A percentile compares a stretch with the other conserved stretches of the same genome.
These are phyloP conservation scores for Spilogale gracilis DNA, from an alignment of 2,113 vertebrate genomes.

Conservation along the genomic window DNA sequence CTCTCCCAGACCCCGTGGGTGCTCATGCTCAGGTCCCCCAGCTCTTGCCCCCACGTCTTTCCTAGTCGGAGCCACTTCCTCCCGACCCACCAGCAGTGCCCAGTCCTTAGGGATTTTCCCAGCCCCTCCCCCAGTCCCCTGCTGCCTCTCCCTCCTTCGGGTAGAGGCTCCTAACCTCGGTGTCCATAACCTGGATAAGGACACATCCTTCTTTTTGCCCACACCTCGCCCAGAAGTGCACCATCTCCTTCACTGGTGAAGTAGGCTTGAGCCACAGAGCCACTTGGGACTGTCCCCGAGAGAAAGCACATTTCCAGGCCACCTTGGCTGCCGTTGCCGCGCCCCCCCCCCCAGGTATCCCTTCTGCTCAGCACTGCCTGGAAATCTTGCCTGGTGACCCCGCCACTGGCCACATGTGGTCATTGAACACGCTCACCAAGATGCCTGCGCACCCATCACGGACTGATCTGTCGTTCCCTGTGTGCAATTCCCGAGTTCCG, in stretches of 20 bases:
- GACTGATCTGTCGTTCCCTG: too few species aligned
- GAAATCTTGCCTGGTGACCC: background rate
- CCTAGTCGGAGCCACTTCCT: background rate
- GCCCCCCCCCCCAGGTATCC: background rate
- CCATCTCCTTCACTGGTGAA: rapidly evolving
- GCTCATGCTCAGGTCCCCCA: background rate
- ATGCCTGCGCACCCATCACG: rapidly evolving
- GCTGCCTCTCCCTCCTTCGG: too few species aligned
- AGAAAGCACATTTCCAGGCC: rapidly evolving
- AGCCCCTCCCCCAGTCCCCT: too few species aligned
- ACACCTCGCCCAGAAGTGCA: rapidly evolving
- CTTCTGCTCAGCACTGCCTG: background rate
- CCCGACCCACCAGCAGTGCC: rapidly evolving
- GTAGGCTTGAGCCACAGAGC: background rate
- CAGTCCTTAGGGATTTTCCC: background rate
- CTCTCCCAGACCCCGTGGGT: rapidly evolving
- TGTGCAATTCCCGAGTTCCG: rapidly evolving
- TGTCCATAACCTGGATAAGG: background rate
- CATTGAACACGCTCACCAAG: rapidly evolving
- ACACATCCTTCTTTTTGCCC: too few species aligned
- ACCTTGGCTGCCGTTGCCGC: rapidly evolving
- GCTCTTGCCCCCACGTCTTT: background rate
- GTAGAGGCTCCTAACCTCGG: background rate
- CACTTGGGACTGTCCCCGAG: rapidly evolving
- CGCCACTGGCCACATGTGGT: background rate